Percentiles rank a stretch among this genome's conserved stretches.
Evolutionary conservation across 2,113 vertebrate species (phyloP).

Genomic region (Ibidorhyncha struthersii): DNA sequence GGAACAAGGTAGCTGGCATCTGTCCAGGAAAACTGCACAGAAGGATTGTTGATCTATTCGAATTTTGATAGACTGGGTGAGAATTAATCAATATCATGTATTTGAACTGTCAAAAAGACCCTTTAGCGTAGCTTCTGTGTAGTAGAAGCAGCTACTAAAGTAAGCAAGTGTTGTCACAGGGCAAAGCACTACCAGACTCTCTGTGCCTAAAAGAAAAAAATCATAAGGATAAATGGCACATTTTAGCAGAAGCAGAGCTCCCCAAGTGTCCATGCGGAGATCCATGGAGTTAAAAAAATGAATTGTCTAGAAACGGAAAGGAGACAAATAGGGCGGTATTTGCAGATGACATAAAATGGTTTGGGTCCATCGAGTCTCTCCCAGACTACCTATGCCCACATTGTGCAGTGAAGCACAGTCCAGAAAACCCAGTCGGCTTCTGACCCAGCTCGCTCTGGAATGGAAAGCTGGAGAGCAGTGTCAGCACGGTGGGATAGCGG

Average conservation of each 20-base stretch:
- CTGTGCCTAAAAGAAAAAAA: neutral
- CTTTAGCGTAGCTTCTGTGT: neutral
- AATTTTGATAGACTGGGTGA: neutral
- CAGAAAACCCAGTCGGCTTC: neutral
- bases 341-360: neutral
- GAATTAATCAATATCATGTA: neutral
- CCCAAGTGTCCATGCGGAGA: fast-evolving
- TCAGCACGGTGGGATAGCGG: neutral
- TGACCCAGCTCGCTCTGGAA: neutral
- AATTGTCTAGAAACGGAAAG: neutral
- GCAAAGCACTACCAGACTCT: neutral
- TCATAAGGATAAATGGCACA: neutral
- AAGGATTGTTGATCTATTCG: neutral
- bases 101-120: neutral
- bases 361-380: neutral
- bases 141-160: neutral
- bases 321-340: neutral
- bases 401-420: neutral
- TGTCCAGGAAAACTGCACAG: neutral
- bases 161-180: neutral
- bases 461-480: neutral
- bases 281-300: neutral
- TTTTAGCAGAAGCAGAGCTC: neutral
- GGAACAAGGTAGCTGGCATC: neutral
- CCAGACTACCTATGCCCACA: neutral